Evolutionary conservation across 1,140 invertebrate genomes (phyloP).

Genomic region (Phymastichus coffea): DNA sequence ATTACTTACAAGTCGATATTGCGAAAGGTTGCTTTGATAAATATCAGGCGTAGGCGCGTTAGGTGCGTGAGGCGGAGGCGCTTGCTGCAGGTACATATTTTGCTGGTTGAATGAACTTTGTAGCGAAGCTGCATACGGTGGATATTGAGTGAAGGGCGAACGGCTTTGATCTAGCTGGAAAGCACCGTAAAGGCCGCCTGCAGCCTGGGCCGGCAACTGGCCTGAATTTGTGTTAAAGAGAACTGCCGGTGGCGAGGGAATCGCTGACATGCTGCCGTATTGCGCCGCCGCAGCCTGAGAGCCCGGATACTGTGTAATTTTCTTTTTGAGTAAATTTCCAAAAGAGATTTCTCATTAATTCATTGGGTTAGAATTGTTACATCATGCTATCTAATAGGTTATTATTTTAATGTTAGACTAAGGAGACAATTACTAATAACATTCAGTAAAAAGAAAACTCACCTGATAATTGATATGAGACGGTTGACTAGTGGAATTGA

Average conservation of each 20-base stretch:
- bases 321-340: slow-evolving; percentile 34
- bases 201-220: slow-evolving; percentile 69
- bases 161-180: slow-evolving; percentile 66
- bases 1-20: slow-evolving; percentile 68
- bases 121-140: slow-evolving; percentile 59
- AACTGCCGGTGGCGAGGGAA: slow-evolving; percentile 78
- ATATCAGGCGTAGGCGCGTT: slow-evolving; percentile 70
- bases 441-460: too few relatives aligned
- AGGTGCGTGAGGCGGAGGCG: slow-evolving; percentile 58
- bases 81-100: slow-evolving; percentile 66
- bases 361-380: not conserved
- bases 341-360: too few relatives aligned
- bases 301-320: slow-evolving; percentile 53
- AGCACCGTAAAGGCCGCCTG: slow-evolving; percentile 74
- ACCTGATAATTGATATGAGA: slow-evolving; percentile 63
- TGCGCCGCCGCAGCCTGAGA: slow-evolving; percentile 58
- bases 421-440: too few relatives aligned
- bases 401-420: too few relatives aligned
- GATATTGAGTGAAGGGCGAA: slow-evolving; percentile 69
- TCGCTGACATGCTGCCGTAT: slow-evolving; percentile 75
- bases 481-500: slow-evolving; percentile 57
- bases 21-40: slow-evolving; percentile 75
- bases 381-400: not conserved
- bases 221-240: slow-evolving; percentile 76
- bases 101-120: slow-evolving; percentile 67